Conservation (phyloP, 2,797 vertebrate genomes). For the Eidolon dupreanum region DNA sequence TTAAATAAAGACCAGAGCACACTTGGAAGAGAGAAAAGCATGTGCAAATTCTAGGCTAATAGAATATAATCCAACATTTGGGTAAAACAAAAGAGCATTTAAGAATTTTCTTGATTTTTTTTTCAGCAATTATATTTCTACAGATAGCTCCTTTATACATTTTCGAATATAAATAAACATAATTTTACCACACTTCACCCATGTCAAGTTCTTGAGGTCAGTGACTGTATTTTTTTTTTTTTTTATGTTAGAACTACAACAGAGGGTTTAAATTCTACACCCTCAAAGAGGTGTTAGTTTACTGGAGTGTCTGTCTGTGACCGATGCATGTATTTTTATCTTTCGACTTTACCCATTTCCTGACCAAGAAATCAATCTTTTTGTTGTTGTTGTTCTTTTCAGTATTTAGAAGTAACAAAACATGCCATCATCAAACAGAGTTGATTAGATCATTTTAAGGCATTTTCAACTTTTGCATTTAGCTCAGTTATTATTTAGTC, state of each 20-base stretch:
- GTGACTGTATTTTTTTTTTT: not conserved
- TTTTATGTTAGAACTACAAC: not conserved
- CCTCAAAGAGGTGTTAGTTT: not conserved
- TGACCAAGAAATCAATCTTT: slow-evolving; percentile 23
- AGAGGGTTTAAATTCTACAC: not conserved
- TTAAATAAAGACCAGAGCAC: slow-evolving; percentile 61
- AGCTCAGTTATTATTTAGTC: not conserved
- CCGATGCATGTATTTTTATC: slow-evolving; percentile 25
- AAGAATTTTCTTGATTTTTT: slow-evolving; percentile 8
- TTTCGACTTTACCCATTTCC: slow-evolving; percentile 18
- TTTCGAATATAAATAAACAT: slow-evolving; percentile 39
- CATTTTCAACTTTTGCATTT: not conserved
- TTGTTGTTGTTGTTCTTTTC: not conserved
- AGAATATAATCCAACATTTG: not conserved
- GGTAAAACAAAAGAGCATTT: not conserved
- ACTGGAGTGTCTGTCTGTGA: not conserved
- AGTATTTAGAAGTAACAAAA: slow-evolving; percentile 44
- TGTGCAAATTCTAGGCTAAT: not conserved
- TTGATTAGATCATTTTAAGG: not conserved
- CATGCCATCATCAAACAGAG: not conserved
- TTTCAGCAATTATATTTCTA: slow-evolving; percentile 30
- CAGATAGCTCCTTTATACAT: not conserved
- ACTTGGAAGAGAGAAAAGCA: slow-evolving; percentile 7
- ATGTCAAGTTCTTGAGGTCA: not conserved
- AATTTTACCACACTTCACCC: not conserved